These are phyloP conservation scores for Sebastes cheni DNA, from an alignment of 2,797 vertebrate genomes.

Conservation along the genomic window DNA sequence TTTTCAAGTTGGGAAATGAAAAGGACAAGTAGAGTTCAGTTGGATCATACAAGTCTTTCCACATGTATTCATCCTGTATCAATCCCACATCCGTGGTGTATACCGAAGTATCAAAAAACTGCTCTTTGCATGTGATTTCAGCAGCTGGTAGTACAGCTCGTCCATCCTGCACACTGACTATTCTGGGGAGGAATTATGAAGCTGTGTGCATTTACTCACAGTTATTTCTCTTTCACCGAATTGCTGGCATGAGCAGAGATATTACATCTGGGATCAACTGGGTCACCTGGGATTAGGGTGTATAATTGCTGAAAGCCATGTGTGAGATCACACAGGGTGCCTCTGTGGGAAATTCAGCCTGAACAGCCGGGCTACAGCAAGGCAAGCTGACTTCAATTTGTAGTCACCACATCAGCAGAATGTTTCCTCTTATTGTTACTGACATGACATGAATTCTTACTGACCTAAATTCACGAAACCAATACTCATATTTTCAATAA, in stretches of 20 bases:
- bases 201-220: not conserved
- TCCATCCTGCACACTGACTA: not conserved
- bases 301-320: not conserved
- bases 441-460: not conserved
- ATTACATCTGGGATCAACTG: not conserved
- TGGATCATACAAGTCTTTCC: not conserved
- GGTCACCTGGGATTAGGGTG: conserved; percentile 13
- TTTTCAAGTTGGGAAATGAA: conserved; percentile 21
- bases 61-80: not conserved
- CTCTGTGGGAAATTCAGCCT: not conserved
- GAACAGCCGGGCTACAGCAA: not conserved
- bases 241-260: not conserved
- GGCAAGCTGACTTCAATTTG: not conserved
- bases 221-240: not conserved
- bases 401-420: not conserved
- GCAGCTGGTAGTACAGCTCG: not conserved
- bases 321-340: conserved; percentile 6
- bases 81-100: not conserved
- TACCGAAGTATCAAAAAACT: not conserved
- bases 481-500: not conserved
- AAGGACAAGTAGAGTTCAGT: conserved; percentile 38
- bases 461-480: not conserved
- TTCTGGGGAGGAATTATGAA: not conserved
- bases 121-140: not conserved
- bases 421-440: not conserved